phyloP scores from a whole-genome alignment of 2,888 invertebrate genomes.

The Lamproptera curius region DNA sequence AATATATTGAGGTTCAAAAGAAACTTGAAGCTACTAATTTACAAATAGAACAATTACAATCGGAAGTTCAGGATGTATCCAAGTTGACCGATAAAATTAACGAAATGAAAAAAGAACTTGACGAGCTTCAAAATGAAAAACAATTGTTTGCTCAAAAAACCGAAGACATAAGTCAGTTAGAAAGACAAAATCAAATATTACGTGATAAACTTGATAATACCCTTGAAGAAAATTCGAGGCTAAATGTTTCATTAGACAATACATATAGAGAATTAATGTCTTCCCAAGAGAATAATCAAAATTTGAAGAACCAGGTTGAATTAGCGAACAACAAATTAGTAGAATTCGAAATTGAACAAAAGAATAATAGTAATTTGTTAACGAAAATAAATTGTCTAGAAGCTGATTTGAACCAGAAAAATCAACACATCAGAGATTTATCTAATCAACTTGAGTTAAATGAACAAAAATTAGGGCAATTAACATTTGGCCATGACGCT shows the following conservation, averaged over 20 bases:
- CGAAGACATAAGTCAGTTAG: constrained; percentile 40
- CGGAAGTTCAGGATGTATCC: constrained; percentile 55
- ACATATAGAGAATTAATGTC: constrained; percentile 45
- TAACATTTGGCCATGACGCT: constrained; percentile 76
- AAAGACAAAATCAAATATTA: constrained; percentile 41
- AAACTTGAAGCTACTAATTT: constrained; percentile 48
- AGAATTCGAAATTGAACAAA: constrained; percentile 62
- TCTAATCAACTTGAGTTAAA: constrained; percentile 48
- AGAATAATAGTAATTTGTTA: constrained; percentile 55
- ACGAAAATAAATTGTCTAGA: constrained; percentile 61
- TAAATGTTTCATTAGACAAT: constrained; percentile 41
- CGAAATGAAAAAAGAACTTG: constrained; percentile 59
- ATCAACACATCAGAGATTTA: constrained; percentile 52
- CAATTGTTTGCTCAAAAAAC: constrained; percentile 45
- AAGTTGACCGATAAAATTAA: constrained; percentile 59
- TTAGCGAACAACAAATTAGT: constrained; percentile 58
- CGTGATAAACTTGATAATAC: constrained; percentile 39
- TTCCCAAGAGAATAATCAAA: constrained; percentile 44
- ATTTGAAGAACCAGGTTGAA: constrained; percentile 48
- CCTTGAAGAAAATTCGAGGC: constrained; percentile 40
- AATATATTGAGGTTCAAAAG: constrained; percentile 53
- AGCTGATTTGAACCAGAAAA: constrained; percentile 55
- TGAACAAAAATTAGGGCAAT: constrained; percentile 55
- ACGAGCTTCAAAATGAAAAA: constrained; percentile 49
- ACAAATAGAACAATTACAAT: constrained; percentile 50